These are phyloP conservation scores for Casuarius casuarius DNA, from an alignment of 2,113 vertebrate genomes.

Conservation along the genomic window DNA sequence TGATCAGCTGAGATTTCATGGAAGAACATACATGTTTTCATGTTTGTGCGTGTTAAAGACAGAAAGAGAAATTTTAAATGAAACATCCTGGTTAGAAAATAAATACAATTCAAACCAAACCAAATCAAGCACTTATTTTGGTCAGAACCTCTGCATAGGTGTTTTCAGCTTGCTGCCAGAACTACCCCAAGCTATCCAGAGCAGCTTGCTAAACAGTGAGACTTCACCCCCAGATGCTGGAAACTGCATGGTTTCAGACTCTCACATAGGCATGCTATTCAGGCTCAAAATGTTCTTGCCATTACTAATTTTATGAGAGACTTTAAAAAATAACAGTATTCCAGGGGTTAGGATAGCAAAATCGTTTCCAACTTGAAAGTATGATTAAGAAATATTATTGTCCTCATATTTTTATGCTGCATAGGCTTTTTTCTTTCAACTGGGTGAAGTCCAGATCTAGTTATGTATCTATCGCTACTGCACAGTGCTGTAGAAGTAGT, in stretches of 20 bases:
- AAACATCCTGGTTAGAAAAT: neutral
- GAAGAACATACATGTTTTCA: neutral
- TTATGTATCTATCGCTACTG: neutral
- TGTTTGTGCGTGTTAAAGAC: neutral
- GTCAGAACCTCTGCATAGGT: neutral
- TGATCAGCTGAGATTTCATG: neutral
- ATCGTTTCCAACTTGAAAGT: neutral
- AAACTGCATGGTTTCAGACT: conserved; percentile 9
- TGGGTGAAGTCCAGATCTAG: neutral
- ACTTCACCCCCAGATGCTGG: conserved; percentile 16
- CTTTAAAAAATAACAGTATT: neutral
- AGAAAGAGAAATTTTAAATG: neutral
- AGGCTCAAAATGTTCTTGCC: neutral
- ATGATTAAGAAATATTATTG: neutral
- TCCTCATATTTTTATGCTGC: neutral
- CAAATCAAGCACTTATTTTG: neutral
- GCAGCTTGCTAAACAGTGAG: conserved; percentile 25
- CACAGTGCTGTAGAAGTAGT: neutral
- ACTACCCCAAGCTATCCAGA: neutral
- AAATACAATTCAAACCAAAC: neutral
- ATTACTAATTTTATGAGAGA: neutral
- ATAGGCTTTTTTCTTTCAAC: neutral
- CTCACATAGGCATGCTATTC: neutral
- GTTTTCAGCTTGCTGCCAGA: neutral
- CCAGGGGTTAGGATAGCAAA: neutral